Evolutionary conservation across 2,888 invertebrate species (phyloP), one percentile per base, ranked within the genome.

Genomic region (Diloba caeruleocephala): DNA sequence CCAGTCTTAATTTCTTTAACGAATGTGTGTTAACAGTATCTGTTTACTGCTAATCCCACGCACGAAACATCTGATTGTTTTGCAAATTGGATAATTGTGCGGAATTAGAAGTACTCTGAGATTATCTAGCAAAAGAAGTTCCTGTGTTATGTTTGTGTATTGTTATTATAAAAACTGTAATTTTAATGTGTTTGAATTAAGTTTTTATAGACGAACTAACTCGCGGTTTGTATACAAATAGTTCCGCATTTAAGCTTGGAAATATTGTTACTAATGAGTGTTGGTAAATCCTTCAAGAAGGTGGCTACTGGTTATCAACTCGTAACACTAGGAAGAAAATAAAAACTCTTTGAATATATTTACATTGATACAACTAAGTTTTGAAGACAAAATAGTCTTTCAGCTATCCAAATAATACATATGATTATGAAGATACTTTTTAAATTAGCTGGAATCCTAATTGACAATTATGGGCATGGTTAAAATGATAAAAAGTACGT

Each of bases 61-160:
- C 10, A 52, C 42, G 51, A 68, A 70, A 70, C 66, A 69, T 72
- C 59, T 65, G 68, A 78, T 77, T 75, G 63, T 74, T 56, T 70
- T 62, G 69, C 71, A 78, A 85, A 86, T 83, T 80, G 75, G 71
- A 81, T 83, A 82, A 85, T 84, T 79, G 74, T 55, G 52, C 52
- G 46, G 62, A 65, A 73, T 75, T 67, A 62, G 44, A 70, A 38
- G 48, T 36, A 61, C 51, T 23, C 31, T 10, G 32, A 59, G 53
- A 58, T 57, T 50, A 51, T 61, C 48, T 46, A 33, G 41, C 42
- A 21, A 26, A 44, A 46, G 29, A 28, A 25, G 26, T 46, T 34
- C 36, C 46, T 25, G 34, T 69, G 56, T 23, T 63, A 62, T 12
- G 14, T 53, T 38, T 34, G 25, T 53, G 4, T 19, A 28, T 46